phyloP scores from a whole-genome alignment of 2,113 vertebrate species.

The Lepus europaeus region DNA sequence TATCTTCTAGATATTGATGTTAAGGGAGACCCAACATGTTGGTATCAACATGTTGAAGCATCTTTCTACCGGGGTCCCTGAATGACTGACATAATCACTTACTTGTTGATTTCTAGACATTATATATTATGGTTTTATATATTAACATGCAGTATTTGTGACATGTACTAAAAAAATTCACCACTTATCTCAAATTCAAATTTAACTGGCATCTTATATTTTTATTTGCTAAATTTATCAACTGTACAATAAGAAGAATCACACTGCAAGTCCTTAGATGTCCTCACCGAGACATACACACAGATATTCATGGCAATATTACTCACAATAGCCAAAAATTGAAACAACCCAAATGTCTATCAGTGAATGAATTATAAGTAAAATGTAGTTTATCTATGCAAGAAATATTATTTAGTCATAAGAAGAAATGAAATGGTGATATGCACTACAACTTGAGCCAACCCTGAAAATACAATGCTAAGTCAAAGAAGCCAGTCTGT shows the following conservation, averaged over 20 bases:
- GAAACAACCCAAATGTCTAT: conserved; percentile 19
- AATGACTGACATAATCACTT: not conserved
- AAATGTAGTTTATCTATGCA: not conserved
- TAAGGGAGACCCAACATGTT: not conserved
- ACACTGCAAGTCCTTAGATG: not conserved
- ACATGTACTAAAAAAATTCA: not conserved
- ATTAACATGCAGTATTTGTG: not conserved
- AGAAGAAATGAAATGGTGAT: not conserved
- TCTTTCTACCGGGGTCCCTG: not conserved
- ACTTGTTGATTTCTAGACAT: conserved; percentile 13
- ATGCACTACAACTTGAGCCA: not conserved
- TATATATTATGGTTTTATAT: not conserved
- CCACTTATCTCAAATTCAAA: conserved; percentile 2
- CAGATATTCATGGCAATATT: not conserved
- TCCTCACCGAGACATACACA: not conserved
- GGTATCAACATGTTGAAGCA: not conserved
- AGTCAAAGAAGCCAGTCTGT: not conserved
- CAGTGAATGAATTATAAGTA: not conserved
- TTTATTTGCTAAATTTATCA: conserved; percentile 42
- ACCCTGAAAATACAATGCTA: not conserved
- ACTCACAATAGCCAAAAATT: not conserved
- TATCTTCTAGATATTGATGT: not conserved
- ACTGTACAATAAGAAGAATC: not conserved
- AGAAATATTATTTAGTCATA: not conserved
- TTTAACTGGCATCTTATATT: conserved; percentile 20